A percentile compares a stretch with the other conserved stretches of the same genome.
Conservation (phyloP, 2,113 vertebrate species). For the Xiphophorus maculatus region DNA sequence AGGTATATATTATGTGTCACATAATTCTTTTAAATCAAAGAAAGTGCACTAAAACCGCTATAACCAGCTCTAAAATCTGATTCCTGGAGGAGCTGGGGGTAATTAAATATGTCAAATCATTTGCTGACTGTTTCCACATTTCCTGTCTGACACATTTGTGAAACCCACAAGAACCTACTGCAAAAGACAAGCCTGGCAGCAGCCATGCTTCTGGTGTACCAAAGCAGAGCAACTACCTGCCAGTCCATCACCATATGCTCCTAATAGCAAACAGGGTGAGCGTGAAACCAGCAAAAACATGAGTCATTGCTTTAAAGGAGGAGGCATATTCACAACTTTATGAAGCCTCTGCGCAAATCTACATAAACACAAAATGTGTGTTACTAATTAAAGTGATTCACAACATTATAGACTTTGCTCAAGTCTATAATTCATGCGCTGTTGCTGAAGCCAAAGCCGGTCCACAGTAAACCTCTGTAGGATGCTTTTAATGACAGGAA, state of each 20-base stretch:
- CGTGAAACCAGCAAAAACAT: conserved; percentile 11
- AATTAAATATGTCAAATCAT: not conserved
- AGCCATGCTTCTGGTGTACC: not conserved
- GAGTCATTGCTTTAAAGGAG: not conserved
- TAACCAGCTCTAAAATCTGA: not conserved
- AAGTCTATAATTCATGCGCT: conserved; percentile 44
- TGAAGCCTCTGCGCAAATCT: not conserved
- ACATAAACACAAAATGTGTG: not conserved
- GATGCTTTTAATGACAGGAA: conserved; percentile 53
- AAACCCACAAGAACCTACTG: conserved; percentile 50
- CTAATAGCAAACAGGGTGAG: conserved; percentile 1
- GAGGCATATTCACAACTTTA: not conserved
- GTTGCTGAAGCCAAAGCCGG: conserved; percentile 17
- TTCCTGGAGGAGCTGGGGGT: not conserved
- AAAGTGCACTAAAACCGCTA: not conserved
- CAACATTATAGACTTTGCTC: not conserved
- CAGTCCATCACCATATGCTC: not conserved
- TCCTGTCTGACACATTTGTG: conserved; percentile 44
- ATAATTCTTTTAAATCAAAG: not conserved
- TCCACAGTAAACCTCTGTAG: conserved; percentile 9
- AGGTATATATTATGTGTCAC: no score
- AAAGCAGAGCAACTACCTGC: not conserved
- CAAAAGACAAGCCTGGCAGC: conserved; percentile 25
- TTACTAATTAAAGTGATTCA: not conserved
- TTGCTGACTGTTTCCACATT: conserved; percentile 19